Evolutionary conservation across 2,888 invertebrate genomes (phyloP), one percentile per base, ranked within the genome.

Genomic region (Epistrophe eligans): DNA sequence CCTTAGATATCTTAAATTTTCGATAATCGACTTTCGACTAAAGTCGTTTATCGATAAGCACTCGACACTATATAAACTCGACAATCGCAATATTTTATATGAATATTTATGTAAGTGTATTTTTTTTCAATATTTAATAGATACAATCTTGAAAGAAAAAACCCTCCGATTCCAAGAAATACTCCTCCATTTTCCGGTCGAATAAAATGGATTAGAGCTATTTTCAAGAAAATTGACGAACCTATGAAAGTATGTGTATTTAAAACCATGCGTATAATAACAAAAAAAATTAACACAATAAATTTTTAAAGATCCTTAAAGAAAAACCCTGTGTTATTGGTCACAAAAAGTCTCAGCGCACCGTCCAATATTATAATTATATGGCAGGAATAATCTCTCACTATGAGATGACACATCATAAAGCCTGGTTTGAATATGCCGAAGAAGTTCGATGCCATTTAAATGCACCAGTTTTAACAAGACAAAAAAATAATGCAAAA

Each of bases 351-450:
- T 95, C 96, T 7, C 96, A 96, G 91, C 94, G 95, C 73, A 95
- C 96, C 70, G 95, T 97, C 67, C 96, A 96, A 90, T 93, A 96
- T 71, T 97, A 95, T 91, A 98, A 98, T 90, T 95, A 96, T 2
- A 94, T 98, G 92, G 94, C 95, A 40, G 95, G 95, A 81, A 97
- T 97, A 4, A 95, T 98, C 85, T 94, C 96, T 17, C 97, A 97
- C 90, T 98, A 96, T 90, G 97, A 98, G 92, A 94, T 96, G 90
- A 95, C 97, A 80, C 96, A 97, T 91, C 97, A 98, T 90, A 94
- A 95, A 89, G 96, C 97, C 0, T 97, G 97, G 97, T 95, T 93
- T 85, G 95, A 96, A 90, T 96, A 96, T 91, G 95, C 96, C 32
- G 95, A 95, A 71, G 95, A 96, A 93, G 96, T 96, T 91, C 92